A percentile compares a stretch with the other conserved stretches of the same genome.
Conservation (phyloP, 2,888 invertebrate genomes). For the Chaetogeoica ovagalla region DNA sequence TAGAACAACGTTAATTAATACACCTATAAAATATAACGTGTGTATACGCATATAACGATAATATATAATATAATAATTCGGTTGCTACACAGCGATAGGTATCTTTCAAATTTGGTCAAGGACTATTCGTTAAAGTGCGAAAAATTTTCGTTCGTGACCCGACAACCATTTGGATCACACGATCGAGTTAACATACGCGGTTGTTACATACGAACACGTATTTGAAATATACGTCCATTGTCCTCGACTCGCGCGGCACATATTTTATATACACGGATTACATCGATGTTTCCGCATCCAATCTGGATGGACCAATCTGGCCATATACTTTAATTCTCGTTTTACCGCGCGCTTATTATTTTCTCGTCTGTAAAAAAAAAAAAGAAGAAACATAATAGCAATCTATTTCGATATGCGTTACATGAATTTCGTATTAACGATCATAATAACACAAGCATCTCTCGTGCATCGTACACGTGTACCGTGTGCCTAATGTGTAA, state of each 20-base stretch:
- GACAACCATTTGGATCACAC: constrained; percentile 28
- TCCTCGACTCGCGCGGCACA: constrained; percentile 3
- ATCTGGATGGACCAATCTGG: too few species aligned
- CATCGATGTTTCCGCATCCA: constrained; percentile 8
- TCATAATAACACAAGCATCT: too few species aligned
- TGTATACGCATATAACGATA: not conserved
- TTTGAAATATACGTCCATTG: not conserved
- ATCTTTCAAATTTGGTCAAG: constrained; percentile 28
- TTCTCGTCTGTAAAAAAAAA: too few species aligned
- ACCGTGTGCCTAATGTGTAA: too few species aligned
- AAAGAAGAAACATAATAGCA: too few species aligned
- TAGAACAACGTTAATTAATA: too few species aligned
- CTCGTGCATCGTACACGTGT: too few species aligned
- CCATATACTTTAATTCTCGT: not conserved
- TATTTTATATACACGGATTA: not conserved
- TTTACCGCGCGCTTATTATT: not conserved
- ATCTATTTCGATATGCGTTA: too few species aligned
- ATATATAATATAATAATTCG: not conserved
- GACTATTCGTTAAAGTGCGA: constrained; percentile 2
- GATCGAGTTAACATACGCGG: not conserved
- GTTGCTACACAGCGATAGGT: not conserved
- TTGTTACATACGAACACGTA: not conserved
- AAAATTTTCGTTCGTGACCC: constrained; percentile 16
- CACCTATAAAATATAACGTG: too few species aligned
- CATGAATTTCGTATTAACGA: too few species aligned